Evolutionary conservation across 2,797 vertebrate species (phyloP).

Genomic region (Tadarida brasiliensis): DNA sequence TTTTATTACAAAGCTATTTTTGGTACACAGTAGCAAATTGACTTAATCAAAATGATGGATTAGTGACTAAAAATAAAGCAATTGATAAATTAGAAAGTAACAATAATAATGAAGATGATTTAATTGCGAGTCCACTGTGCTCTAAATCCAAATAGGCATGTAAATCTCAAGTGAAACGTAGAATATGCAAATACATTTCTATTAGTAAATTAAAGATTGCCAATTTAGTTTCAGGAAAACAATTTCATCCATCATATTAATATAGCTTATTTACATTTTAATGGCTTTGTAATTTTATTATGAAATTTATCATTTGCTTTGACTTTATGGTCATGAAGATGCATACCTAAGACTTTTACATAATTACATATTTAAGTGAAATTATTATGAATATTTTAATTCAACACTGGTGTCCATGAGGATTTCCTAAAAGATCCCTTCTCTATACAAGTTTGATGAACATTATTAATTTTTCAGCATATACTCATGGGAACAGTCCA

Average conservation of each 20-base stretch:
- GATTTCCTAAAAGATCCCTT: conserved; percentile 44
- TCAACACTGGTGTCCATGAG: not conserved
- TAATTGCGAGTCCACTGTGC: not conserved
- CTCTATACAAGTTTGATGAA: conserved; percentile 38
- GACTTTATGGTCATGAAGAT: conserved; percentile 48
- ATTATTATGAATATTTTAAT: conserved; percentile 60
- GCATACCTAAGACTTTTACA: not conserved
- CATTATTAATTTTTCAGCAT: not conserved
- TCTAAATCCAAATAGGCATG: conserved; percentile 19
- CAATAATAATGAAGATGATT: not conserved
- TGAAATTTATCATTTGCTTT: conserved; percentile 45
- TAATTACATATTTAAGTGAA: conserved; percentile 58
- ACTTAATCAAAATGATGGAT: conserved; percentile 21
- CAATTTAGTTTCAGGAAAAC: conserved; percentile 53
- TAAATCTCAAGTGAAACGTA: not conserved
- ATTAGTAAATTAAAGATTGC: conserved; percentile 46
- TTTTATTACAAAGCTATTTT: conserved; percentile 46
- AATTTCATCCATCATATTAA: conserved; percentile 21
- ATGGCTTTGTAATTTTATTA: conserved; percentile 51
- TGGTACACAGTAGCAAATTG: not conserved
- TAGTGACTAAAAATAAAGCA: conserved; percentile 42
- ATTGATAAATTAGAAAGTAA: not conserved
- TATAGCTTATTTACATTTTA: conserved; percentile 65
- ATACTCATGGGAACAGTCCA: conserved; percentile 16
- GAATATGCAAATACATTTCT: conserved; percentile 24